Base-by-base conservation (phyloP, 2,888 invertebrate species). In the Drosophila planitibia region DNA sequence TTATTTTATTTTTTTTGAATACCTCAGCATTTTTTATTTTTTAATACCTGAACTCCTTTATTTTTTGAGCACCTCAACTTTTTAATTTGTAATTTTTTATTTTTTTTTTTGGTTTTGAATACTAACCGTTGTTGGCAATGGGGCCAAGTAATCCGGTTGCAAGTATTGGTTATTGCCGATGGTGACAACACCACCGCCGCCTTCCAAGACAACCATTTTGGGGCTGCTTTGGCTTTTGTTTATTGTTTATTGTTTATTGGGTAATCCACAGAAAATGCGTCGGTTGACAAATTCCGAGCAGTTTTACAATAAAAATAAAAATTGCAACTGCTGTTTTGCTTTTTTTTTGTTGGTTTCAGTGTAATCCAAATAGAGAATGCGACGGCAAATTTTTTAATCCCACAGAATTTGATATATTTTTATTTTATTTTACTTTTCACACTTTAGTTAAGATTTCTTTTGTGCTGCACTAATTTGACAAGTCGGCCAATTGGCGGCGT, bases 81-180 rank as follows among this genome's bases (percentile, higher is more conserved):
- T 32, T 30, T 44, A 12, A 16, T 55, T 1, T 37, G 4, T 37
- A 22, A 10, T 7, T 35, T 2, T 32, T 14, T 12, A 14, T 41
- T 6, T 19, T 4, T 25, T 25, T 6, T n/a, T 30, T 53, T 39
- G 37, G 51, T 57, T 51, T 37, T 12, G 4, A 63, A 58, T 84
- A 96, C 98, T 97, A 96, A 98, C 98, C 96, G 98, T 97, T 79
- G 98, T 97, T 81, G 98, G 97, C 93, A 98, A 95, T 86, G 98
- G 98, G 86, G 98, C 97, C 92, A 99, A 95, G 94, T 98, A 98
- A 95, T 99, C 99, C 94, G 98, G 98, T 94, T 98, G 97, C 89
- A 99, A 95, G 94, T 99, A 99, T 95, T 98, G 98, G 94, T 98
- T 98, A 91, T 96, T 97, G 93, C 97, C 96, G 90, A 96, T 96